Evolutionary conservation across 35 echinoderm and acorn worm species (phyloP), one percentile per base, ranked within the genome.

Genomic region (Acanthaster planci): DNA sequence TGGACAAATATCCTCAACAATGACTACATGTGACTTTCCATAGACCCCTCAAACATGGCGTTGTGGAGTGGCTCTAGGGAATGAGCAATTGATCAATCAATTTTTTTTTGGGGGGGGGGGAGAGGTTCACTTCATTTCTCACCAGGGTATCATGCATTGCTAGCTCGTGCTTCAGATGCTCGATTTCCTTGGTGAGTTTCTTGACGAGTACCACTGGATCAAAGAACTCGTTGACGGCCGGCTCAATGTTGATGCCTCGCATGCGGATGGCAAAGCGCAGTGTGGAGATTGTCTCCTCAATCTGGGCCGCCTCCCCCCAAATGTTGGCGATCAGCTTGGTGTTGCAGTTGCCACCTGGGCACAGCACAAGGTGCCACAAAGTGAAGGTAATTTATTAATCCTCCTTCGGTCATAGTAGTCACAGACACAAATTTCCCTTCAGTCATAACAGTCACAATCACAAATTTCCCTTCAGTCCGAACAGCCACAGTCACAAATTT

Each of bases 121-220:
- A n/a, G n/a, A n/a, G n/a, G 4, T 47, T 47, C 12, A 4, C 12
- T 47, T 47, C 42, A 47, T 47, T 38, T 81, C 96, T 94, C 76
- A 99, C 96, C 96, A 99, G 57, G 51, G 96, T 99, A 85, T 99
- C 96, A 80, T 99, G 96, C 96, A 99, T 99, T 2, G 82, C 60
- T 31, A 99, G 82, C 85, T 99, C 96, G 81, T 99, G 96, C 51
- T 99, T 99, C 80, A 99, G 60, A 57, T 93, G 91, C 55, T 84
- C 89, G 31, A 99, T 94, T 72, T 99, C 96, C 68, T 94, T 99
- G 81, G 93, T 92, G 40, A 99, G 82, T 86, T 99, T 99, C 89
- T 94, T 99, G 10, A 99, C 92, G 23, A 91, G 83, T 23, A 99
- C 37, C 1, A 87, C 96, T 7, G 96, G 96, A 77, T 99, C 96